Evolutionary conservation across 1,140 invertebrate species (phyloP).

Genomic region (Drosophila truncata): DNA sequence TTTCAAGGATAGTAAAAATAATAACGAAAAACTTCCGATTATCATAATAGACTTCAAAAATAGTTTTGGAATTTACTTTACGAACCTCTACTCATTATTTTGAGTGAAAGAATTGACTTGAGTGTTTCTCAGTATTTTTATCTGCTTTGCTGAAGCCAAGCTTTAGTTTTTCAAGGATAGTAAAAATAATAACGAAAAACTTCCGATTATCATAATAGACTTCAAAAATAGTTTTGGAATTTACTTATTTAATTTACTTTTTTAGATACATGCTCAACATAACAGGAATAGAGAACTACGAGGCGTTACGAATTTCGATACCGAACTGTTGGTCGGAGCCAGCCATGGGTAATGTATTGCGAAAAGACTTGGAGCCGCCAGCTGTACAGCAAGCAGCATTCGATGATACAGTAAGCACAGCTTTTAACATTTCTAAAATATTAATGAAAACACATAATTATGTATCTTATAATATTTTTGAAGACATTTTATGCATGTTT

Average conservation of each 20-base stretch:
- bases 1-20: too few species aligned
- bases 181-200: too few species aligned
- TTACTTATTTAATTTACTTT: constrained; percentile 5
- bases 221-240: not conserved
- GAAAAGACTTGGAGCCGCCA: constrained; percentile 88
- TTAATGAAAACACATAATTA: not conserved
- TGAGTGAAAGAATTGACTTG: too few species aligned
- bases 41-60: too few species aligned
- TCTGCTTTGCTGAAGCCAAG: too few species aligned
- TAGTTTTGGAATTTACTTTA: too few species aligned
- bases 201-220: not conserved
- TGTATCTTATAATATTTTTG: not conserved
- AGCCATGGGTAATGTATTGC: constrained; percentile 86
- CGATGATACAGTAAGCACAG: constrained; percentile 88
- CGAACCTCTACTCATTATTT: too few species aligned
- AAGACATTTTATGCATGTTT: constrained; percentile 64
- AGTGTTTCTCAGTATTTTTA: too few species aligned
- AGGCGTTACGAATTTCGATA: constrained; percentile 88
- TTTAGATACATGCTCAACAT: constrained; percentile 88
- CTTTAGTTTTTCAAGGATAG: too few species aligned
- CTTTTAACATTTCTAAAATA: not conserved
- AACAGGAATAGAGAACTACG: constrained; percentile 89
- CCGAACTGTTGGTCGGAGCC: constrained; percentile 92
- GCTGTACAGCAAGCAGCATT: constrained; percentile 94
- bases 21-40: too few species aligned